Conservation (phyloP, 2,888 invertebrate species). For the Taenaris catops region DNA sequence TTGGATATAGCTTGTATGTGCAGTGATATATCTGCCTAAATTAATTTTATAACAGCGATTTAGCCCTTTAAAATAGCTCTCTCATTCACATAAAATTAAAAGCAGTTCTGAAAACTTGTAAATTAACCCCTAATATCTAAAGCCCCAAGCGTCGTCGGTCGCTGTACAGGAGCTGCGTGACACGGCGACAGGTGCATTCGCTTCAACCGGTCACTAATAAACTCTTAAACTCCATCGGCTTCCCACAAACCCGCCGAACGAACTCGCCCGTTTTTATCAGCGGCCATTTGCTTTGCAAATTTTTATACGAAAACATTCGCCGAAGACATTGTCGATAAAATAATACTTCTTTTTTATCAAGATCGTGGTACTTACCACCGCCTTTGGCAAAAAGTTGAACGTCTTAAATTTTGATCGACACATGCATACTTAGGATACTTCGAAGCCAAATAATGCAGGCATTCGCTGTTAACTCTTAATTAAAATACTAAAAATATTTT, state of each 20-base stretch:
- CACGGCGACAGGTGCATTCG: constrained; percentile 50
- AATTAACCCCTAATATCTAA: too few species aligned
- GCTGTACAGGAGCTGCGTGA: constrained; percentile 29
- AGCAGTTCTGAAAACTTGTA: too few species aligned
- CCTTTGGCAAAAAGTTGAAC: constrained; percentile 7
- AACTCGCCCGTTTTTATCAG: constrained; percentile 20
- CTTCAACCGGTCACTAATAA: constrained; percentile 30
- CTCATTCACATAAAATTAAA: too few species aligned
- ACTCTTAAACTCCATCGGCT: constrained; percentile 31
- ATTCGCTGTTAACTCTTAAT: too few species aligned
- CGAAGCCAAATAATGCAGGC: too few species aligned
- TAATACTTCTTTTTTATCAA: constrained; percentile 14
- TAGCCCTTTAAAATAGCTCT: too few species aligned
- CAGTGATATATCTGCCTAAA: too few species aligned
- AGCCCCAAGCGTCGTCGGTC: constrained; percentile 31
- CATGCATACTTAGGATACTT: too few species aligned
- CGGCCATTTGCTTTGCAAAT: constrained; percentile 23
- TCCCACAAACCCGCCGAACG: constrained; percentile 31
- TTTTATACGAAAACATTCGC: constrained; percentile 19
- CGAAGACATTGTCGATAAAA: constrained; percentile 12
- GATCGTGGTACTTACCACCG: constrained; percentile 7
- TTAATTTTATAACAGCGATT: too few species aligned
- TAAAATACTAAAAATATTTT: too few species aligned
- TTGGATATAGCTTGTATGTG: too few species aligned
- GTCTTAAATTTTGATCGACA: too few species aligned